Percentiles rank a stretch among this genome's conserved stretches.
phyloP scores from a whole-genome alignment of 2,113 vertebrate genomes.

The Esox niger region DNA sequence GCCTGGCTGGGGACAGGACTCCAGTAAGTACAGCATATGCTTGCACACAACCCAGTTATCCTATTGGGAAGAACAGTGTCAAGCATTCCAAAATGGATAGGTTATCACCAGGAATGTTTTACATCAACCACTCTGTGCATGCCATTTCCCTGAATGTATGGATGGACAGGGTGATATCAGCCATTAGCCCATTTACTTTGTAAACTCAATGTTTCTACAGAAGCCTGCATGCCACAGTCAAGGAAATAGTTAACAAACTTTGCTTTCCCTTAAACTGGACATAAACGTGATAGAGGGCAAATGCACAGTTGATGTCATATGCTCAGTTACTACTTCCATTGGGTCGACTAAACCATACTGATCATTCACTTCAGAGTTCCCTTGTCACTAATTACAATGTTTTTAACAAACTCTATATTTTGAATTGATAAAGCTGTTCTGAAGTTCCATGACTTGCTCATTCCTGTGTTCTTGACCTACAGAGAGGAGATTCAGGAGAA shows the following conservation, averaged over 20 bases:
- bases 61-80: not conserved
- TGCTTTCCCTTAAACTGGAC: not conserved
- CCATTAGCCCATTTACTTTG: slow-evolving; percentile 15
- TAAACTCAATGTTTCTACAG: slow-evolving; percentile 23
- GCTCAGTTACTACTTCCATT: not conserved
- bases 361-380: not conserved
- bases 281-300: not conserved
- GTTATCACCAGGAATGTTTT: slow-evolving; percentile 6
- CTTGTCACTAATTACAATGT: not conserved
- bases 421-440: not conserved
- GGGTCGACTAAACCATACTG: not conserved
- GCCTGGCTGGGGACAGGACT: not conserved
- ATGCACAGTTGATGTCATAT: not conserved
- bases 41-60: not conserved
- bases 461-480: not conserved
- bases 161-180: not conserved
- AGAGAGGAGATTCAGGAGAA: slow-evolving; percentile 95
- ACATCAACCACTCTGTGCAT: slow-evolving; percentile 13
- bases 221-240: not conserved
- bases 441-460: not conserved
- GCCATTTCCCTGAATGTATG: slow-evolving; percentile 16
- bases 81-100: not conserved
- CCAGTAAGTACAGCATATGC: not conserved
- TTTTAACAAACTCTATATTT: not conserved
- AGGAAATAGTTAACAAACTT: too few relatives aligned